Evolutionary conservation across 2,888 invertebrate species (phyloP), one percentile per base, ranked within the genome.

Genomic region (Xestobium rufovillosum): DNA sequence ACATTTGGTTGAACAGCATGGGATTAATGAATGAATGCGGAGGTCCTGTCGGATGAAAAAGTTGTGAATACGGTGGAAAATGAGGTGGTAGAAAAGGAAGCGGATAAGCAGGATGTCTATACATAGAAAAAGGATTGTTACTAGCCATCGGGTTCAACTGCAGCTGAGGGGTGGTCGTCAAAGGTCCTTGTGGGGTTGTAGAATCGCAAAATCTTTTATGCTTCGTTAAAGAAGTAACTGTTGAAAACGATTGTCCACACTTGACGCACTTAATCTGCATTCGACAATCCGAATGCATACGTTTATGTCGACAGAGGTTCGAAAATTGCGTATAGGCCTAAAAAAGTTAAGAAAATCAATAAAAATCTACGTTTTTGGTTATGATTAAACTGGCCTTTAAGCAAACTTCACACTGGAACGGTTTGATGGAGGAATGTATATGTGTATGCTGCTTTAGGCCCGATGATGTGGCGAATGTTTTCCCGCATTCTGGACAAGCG

Each of bases 381-480:
- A n/a, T n/a, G n/a, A n/a, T n/a, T n/a, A 28, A 23, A 46, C 67
- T 63, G 52, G 79, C 80, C 75, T 98, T 98, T 61, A 85, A 84
- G 72, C 98, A 98, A 49, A 95, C 90, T 63, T 88, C 88, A 69
- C 92, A 94, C 75, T 84, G 85, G 71, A 96, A 97, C 3, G 97
- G 97, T 67, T 98, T 98, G 50, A 95, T 86, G 60, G 90, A 91
- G 59, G 91, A 91, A 74, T 98, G 97, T 56, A 98, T 98, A 70
- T 98, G 97, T 17, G 94, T 92, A 70, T 98, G 97, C 66, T 98
- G 98, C 67, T 98, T 98, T 36, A 98, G 76, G 25, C 98, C 98
- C 48, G 94, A 94, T 41, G 92, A 91, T 25, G 96, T 95, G 31
- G 88, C 91, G 69, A 98, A 98, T 42, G 95, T 95, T 74, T 98